phyloP scores from a whole-genome alignment of 2,888 invertebrate species.

The Pogonocherus hispidulus region DNA sequence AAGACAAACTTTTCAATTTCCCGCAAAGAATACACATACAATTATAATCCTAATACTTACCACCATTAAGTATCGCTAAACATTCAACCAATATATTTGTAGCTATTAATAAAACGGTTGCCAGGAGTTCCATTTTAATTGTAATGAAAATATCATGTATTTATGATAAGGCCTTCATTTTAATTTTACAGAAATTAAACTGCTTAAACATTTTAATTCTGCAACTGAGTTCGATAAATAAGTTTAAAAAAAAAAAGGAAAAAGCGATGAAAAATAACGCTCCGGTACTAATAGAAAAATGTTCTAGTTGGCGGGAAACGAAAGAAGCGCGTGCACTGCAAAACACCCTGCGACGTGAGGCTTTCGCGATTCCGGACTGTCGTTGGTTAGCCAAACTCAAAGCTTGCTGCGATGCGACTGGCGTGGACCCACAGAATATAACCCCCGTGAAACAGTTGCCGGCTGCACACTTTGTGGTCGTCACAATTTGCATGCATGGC shows the following conservation, averaged over 20 bases:
- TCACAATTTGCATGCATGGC: slow-evolving; percentile 54
- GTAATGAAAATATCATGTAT: background rate
- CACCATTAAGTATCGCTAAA: slow-evolving; percentile 52
- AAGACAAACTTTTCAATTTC: no score
- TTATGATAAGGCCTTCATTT: background rate
- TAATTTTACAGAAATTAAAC: background rate
- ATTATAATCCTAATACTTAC: slow-evolving; percentile 42
- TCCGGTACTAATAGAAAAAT: background rate
- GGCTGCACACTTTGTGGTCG: slow-evolving; percentile 56
- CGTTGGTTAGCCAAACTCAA: slow-evolving; percentile 19
- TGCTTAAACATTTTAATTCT: background rate
- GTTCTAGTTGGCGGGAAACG: slow-evolving; percentile 41
- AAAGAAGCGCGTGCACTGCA: background rate
- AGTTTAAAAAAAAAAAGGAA: no score
- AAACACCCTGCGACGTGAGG: slow-evolving; percentile 37
- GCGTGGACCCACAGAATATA: slow-evolving; percentile 48
- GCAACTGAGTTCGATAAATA: no score
- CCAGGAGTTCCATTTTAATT: slow-evolving; percentile 37
- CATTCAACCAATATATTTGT: slow-evolving; percentile 41
- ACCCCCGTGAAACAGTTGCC: slow-evolving; percentile 56
- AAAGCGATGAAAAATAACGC: no score
- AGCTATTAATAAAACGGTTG: slow-evolving; percentile 40
- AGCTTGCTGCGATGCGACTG: slow-evolving; percentile 28
- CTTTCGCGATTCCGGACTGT: slow-evolving; percentile 46
- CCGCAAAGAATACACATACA: no score